phyloP scores from a whole-genome alignment of 2,888 invertebrate genomes.

The Heliconius ethilla region DNA sequence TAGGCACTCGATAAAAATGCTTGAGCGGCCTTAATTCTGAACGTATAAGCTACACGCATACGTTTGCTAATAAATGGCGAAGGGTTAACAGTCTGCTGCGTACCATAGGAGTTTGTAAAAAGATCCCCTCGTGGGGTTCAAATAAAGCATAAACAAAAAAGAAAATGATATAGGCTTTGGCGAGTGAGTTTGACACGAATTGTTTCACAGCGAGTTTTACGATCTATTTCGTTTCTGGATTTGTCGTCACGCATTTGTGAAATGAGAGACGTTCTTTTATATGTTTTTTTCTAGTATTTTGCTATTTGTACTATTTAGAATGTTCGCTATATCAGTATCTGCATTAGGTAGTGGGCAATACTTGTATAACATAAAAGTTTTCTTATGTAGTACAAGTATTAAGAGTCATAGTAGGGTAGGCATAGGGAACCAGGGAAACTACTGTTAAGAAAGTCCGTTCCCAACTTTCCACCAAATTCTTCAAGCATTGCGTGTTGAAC shows the following conservation, averaged over 20 bases:
- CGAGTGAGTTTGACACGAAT: constrained; percentile 50
- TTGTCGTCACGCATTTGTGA: constrained; percentile 25
- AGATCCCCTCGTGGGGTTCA: constrained; percentile 61
- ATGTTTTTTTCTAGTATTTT: neutral
- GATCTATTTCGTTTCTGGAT: constrained; percentile 39
- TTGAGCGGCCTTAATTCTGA: constrained; percentile 62
- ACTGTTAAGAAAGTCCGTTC: too few species aligned
- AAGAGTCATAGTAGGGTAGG: too few species aligned
- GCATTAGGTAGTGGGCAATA: too few species aligned
- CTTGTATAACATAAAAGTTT: too few species aligned
- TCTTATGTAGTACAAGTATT: too few species aligned
- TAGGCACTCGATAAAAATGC: constrained; percentile 59
- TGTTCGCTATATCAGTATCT: neutral
- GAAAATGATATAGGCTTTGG: constrained; percentile 46
- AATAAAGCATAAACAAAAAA: constrained; percentile 57
- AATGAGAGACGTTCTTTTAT: constrained; percentile 4
- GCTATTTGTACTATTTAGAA: constrained; percentile 3
- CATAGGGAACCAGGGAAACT: too few species aligned
- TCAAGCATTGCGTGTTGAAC: too few species aligned
- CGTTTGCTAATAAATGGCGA: constrained; percentile 68
- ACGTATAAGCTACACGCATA: constrained; percentile 56
- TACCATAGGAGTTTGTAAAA: constrained; percentile 66
- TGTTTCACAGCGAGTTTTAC: constrained; percentile 45
- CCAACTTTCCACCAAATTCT: too few species aligned
- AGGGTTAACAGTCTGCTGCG: constrained; percentile 78